phyloP scores from a whole-genome alignment of 2,888 invertebrate species.

The Dynastes maya region DNA sequence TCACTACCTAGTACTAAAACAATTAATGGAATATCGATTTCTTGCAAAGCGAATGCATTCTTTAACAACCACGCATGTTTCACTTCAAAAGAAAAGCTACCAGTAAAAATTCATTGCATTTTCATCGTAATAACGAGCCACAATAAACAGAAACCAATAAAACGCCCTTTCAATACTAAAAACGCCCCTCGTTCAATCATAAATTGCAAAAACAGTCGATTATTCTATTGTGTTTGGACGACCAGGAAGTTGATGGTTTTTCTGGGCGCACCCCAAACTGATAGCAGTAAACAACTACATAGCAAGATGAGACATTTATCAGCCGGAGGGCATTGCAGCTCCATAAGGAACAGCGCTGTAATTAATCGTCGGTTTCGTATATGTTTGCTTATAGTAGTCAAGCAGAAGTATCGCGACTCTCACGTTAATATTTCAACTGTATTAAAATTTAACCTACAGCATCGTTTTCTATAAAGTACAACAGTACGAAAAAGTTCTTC shows the following conservation, averaged over 20 bases:
- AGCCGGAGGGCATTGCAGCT: background rate
- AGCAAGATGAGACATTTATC: conserved; percentile 9
- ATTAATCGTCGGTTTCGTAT: conserved; percentile 12
- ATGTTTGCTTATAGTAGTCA: conserved; percentile 14
- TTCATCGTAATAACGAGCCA: background rate
- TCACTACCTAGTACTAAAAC: too few species aligned
- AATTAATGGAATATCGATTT: too few species aligned
- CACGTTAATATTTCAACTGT: conserved; percentile 13
- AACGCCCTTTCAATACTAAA: conserved; percentile 9
- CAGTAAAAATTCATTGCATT: background rate
- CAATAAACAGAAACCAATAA: background rate
- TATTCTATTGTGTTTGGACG: conserved; percentile 19
- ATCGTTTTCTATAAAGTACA: background rate
- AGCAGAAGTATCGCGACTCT: conserved; percentile 1
- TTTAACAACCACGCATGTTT: too few species aligned
- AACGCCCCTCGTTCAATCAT: conserved; percentile 9
- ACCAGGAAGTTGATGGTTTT: conserved; percentile 8
- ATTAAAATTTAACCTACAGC: conserved; percentile 3
- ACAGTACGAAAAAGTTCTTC: background rate
- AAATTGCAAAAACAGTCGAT: background rate
- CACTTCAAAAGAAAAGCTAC: too few species aligned
- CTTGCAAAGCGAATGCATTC: too few species aligned
- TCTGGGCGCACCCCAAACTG: conserved; percentile 14
- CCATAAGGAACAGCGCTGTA: conserved; percentile 3
- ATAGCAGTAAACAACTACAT: background rate